Conservation (phyloP, 1,140 invertebrate species). For the Wasmannia auropunctata region DNA sequence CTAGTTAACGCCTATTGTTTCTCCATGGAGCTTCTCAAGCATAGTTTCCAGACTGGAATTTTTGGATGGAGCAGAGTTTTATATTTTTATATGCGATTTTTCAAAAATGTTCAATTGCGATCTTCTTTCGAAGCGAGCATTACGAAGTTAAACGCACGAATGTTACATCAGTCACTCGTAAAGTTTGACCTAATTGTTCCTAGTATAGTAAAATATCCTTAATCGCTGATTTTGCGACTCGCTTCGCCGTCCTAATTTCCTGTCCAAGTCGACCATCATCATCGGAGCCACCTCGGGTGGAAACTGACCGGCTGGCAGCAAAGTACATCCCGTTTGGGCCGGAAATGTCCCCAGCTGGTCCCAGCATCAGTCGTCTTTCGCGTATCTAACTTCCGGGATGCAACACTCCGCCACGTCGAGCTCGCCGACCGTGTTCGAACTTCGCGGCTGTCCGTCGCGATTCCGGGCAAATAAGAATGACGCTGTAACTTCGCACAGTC, state of each 20-base stretch:
- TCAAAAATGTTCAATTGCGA: not conserved
- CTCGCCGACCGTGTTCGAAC: slow-evolving; percentile 27
- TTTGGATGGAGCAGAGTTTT: not conserved
- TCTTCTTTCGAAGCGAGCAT: not conserved
- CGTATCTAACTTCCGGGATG: slow-evolving; percentile 38
- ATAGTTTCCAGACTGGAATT: not conserved
- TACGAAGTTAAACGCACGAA: not conserved
- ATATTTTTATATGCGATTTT: not conserved
- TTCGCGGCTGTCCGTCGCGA: not conserved
- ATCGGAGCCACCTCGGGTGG: not conserved
- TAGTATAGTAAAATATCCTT: not conserved
- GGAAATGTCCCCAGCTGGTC: slow-evolving; percentile 23
- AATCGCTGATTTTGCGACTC: slow-evolving; percentile 1
- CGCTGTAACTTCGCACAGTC: slow-evolving; percentile 3
- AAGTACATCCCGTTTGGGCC: not conserved
- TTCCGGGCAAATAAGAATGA: slow-evolving; percentile 39
- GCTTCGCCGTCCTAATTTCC: slow-evolving; percentile 10
- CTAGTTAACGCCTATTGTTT: not conserved
- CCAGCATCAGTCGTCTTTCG: slow-evolving; percentile 31
- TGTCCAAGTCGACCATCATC: not conserved
- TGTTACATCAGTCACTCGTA: not conserved
- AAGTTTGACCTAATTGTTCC: not conserved
- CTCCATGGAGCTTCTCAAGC: not conserved
- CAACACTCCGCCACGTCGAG: slow-evolving; percentile 15
- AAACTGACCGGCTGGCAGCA: not conserved